A percentile compares a stretch with the other conserved stretches of the same genome.
These are phyloP conservation scores for Aproaerema taeniolella DNA, from an alignment of 2,888 invertebrate genomes.

Conservation along the genomic window DNA sequence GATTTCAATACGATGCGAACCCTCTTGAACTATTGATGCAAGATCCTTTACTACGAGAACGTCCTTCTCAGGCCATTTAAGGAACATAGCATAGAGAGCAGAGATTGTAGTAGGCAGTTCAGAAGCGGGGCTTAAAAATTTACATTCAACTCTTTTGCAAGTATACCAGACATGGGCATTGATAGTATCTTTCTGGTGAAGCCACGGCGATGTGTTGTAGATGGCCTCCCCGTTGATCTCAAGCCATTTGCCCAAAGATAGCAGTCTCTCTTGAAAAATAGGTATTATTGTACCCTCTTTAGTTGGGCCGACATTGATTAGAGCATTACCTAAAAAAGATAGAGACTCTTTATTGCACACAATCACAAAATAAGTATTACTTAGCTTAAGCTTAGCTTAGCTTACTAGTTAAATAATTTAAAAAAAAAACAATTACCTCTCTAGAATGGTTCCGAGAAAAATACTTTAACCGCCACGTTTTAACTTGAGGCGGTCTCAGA, in stretches of 20 bases:
- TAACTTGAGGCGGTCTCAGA: too few species aligned
- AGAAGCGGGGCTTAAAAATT: slow-evolving; percentile 35
- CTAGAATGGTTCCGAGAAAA: too few species aligned
- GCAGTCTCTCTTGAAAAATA: slow-evolving; percentile 90
- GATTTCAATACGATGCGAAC: too few species aligned
- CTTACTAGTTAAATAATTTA: too few species aligned
- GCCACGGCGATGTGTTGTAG: slow-evolving; percentile 87
- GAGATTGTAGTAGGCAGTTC: slow-evolving; percentile 46
- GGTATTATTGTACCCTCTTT: slow-evolving; percentile 91
- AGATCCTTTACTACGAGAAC: slow-evolving; percentile 51
- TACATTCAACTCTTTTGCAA: too few species aligned
- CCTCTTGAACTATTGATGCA: too few species aligned
- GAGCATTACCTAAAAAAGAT: slow-evolving; percentile 86
- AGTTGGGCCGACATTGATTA: slow-evolving; percentile 94
- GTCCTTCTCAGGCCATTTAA: slow-evolving; percentile 82
- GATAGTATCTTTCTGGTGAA: slow-evolving; percentile 87
- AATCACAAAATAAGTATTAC: too few species aligned
- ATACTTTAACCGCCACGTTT: too few species aligned
- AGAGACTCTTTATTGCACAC: too few species aligned
- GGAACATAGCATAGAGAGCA: slow-evolving; percentile 81
- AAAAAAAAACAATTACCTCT: too few species aligned
- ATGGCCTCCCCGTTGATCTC: slow-evolving; percentile 90
- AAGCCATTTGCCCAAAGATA: slow-evolving; percentile 89
- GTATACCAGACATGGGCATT: slow-evolving; percentile 88
- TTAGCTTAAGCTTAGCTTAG: too few species aligned